Percentiles rank a stretch among this genome's conserved stretches.
phyloP scores from a whole-genome alignment of 2,113 vertebrate genomes.

The Eulacestoma nigropectus region DNA sequence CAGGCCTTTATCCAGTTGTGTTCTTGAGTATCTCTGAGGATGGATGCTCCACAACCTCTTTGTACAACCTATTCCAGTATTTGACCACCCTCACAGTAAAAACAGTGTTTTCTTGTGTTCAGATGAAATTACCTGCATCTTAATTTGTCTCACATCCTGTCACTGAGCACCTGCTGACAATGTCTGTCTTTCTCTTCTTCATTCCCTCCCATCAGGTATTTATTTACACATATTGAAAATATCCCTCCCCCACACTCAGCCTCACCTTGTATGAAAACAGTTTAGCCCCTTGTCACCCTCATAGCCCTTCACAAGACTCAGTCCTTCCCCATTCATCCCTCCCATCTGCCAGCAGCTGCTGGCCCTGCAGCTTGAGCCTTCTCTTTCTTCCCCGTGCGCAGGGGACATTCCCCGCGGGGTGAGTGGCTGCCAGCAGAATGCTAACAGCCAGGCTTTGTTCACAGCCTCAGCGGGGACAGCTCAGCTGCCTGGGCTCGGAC shows the following conservation, averaged over 20 bases:
- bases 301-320: neutral
- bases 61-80: neutral
- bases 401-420: neutral
- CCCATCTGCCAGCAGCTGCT: neutral
- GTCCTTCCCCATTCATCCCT: neutral
- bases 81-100: neutral
- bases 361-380: neutral
- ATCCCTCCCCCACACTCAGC: neutral
- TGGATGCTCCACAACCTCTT: neutral
- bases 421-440: neutral
- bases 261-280: neutral
- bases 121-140: neutral
- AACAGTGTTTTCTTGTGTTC: neutral
- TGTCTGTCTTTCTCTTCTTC: neutral
- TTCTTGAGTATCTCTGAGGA: neutral
- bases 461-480: neutral
- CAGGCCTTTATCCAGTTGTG: neutral
- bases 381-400: neutral
- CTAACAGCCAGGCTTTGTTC: conserved; percentile 2
- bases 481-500: neutral
- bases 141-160: neutral
- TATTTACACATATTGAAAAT: neutral
- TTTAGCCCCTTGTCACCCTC: neutral
- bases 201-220: neutral
- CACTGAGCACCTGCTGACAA: neutral